phyloP scores from a whole-genome alignment of 1,140 invertebrate species.

The Patella vulgata region DNA sequence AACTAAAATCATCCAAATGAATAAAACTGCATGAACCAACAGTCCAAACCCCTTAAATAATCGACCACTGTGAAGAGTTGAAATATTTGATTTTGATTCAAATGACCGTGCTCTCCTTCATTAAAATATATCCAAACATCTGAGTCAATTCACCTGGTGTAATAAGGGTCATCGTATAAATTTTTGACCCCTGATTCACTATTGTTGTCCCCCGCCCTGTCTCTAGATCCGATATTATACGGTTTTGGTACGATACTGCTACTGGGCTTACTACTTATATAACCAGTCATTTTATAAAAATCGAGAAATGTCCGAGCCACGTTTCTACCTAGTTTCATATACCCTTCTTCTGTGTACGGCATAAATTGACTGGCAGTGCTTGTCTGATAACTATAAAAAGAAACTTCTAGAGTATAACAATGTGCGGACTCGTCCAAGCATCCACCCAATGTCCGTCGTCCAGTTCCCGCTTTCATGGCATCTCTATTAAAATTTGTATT shows the following conservation, averaged over 20 bases:
- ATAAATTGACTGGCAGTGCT: constrained; percentile 70
- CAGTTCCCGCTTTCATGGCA: constrained; percentile 84
- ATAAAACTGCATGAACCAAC: too few species aligned
- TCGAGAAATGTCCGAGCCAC: constrained; percentile 80
- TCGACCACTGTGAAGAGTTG: too few species aligned
- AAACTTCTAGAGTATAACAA: constrained; percentile 86
- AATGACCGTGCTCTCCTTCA: too few species aligned
- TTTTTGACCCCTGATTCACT: too few species aligned
- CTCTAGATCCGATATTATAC: constrained; percentile 29
- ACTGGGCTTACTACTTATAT: constrained; percentile 70
- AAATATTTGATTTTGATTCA: too few species aligned
- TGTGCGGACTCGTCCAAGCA: constrained; percentile 80
- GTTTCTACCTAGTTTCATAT: constrained; percentile 79
- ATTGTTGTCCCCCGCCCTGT: too few species aligned
- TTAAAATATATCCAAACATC: too few species aligned
- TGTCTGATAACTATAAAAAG: constrained; percentile 84
- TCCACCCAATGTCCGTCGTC: constrained; percentile 74
- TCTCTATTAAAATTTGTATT: constrained; percentile 93
- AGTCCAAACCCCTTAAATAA: too few species aligned
- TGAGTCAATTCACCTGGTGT: too few species aligned
- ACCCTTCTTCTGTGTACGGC: constrained; percentile 89
- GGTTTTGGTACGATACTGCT: constrained; percentile 58
- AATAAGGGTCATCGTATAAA: too few species aligned
- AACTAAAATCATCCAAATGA: too few species aligned
- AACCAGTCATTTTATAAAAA: constrained; percentile 81